Percentiles rank a stretch among this genome's conserved stretches.
phyloP scores from a whole-genome alignment of 2,113 vertebrate species.

The Atherinomorus stipes region DNA sequence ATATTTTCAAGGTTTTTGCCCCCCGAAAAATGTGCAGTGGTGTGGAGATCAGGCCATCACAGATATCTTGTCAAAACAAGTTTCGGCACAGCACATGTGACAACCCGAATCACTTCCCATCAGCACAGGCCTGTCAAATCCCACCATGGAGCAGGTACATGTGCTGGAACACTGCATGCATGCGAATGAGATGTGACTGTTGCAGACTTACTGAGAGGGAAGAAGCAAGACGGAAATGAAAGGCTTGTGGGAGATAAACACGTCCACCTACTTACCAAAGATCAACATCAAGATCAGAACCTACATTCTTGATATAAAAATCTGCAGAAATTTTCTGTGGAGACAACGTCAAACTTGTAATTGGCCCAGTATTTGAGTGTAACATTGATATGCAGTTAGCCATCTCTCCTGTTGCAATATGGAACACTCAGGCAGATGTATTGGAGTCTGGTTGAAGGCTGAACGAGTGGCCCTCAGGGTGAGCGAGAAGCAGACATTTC shows the following conservation, averaged over 20 bases:
- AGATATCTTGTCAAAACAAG: slow-evolving; percentile 51
- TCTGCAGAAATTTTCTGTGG: slow-evolving; percentile 26
- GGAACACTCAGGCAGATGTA: slow-evolving; percentile 49
- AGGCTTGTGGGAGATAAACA: slow-evolving; percentile 20
- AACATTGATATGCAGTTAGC: slow-evolving; percentile 16
- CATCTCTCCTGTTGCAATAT: slow-evolving; percentile 28
- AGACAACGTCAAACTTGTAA: slow-evolving; percentile 18
- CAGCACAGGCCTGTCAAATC: slow-evolving; percentile 65
- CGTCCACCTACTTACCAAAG: slow-evolving; percentile 47
- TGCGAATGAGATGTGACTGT: slow-evolving; percentile 40
- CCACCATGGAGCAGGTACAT: slow-evolving; percentile 51
- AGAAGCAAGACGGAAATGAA: not conserved
- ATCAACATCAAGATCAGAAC: slow-evolving; percentile 63
- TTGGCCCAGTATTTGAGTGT: slow-evolving; percentile 34
- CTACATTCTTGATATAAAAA: slow-evolving; percentile 59
- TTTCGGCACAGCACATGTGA: slow-evolving; percentile 62
- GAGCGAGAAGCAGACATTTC: slow-evolving; percentile 61
- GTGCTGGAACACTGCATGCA: slow-evolving; percentile 50
- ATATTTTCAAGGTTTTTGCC: slow-evolving; percentile 26
- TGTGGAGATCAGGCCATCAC: slow-evolving; percentile 36
- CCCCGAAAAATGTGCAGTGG: slow-evolving; percentile 22
- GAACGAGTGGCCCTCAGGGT: slow-evolving; percentile 53
- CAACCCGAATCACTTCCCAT: slow-evolving; percentile 69
- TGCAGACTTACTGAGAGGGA: slow-evolving; percentile 1
- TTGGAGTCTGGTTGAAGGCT: slow-evolving; percentile 49